Evolutionary conservation across 2,888 invertebrate genomes (phyloP).

Genomic region (Macroteleia sp.): DNA sequence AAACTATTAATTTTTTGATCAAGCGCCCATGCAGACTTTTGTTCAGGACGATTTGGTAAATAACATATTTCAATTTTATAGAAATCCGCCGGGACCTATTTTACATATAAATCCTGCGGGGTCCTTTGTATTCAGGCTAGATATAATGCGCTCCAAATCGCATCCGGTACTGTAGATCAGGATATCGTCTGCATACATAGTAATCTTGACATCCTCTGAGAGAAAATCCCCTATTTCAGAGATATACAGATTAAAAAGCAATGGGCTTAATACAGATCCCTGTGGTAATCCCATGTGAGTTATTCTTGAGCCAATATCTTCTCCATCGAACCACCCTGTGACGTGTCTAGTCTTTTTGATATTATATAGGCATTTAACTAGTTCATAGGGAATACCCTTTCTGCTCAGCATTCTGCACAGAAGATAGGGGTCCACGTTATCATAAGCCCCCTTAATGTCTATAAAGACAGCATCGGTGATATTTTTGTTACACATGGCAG

Average conservation of each 20-base stretch:
- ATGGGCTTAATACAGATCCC: background rate
- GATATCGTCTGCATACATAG: too few relatives aligned
- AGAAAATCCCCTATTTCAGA: background rate
- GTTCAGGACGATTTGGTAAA: too few relatives aligned
- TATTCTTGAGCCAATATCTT: background rate
- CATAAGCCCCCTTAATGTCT: slow-evolving; percentile 2
- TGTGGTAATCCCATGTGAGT: background rate
- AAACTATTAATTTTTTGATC: too few relatives aligned
- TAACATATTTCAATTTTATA: too few relatives aligned
- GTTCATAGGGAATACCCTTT: background rate
- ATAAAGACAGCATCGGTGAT: background rate
- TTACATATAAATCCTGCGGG: too few relatives aligned
- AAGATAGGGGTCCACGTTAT: background rate
- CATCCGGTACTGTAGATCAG: too few relatives aligned
- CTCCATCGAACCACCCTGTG: background rate
- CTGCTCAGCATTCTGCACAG: background rate
- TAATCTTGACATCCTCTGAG: too few relatives aligned
- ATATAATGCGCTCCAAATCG: too few relatives aligned
- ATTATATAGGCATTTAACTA: background rate
- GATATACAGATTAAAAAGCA: background rate
- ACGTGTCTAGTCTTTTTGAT: background rate
- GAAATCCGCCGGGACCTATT: too few relatives aligned
- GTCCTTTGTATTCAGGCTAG: too few relatives aligned
- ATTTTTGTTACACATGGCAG: background rate
- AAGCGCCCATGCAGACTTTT: too few relatives aligned